phyloP scores from a whole-genome alignment of 2,113 vertebrate species.

The Sisor rabdophorus region DNA sequence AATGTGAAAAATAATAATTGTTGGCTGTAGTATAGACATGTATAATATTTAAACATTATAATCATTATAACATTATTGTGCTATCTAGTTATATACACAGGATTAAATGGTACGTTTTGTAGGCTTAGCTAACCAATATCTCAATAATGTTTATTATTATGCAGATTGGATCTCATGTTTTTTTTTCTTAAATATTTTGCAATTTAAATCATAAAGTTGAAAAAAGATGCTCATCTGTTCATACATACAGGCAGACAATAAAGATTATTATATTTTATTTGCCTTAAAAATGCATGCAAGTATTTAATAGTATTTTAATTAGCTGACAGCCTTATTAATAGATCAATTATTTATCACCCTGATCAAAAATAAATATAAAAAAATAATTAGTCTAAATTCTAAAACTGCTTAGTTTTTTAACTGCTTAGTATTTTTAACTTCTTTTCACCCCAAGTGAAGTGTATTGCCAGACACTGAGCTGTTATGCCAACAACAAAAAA shows the following conservation, averaged over 20 bases:
- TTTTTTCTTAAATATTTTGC: neutral
- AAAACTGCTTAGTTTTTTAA: too few relatives aligned
- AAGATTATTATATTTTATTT: neutral
- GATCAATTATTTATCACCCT: neutral
- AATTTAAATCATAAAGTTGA: neutral
- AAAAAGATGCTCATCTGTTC: neutral
- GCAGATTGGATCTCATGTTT: neutral
- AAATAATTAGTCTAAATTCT: too few relatives aligned
- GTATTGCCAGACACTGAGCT: too few relatives aligned
- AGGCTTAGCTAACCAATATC: neutral
- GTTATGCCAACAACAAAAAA: too few relatives aligned
- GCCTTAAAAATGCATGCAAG: neutral
- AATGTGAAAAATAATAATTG: neutral
- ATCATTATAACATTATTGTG: neutral
- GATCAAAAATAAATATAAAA: neutral
- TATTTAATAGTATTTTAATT: neutral
- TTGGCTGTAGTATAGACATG: neutral
- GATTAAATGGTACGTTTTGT: neutral
- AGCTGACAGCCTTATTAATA: neutral
- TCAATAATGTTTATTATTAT: neutral
- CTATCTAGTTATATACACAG: neutral
- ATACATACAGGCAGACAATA: neutral
- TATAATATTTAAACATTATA: neutral
- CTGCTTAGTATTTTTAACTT: too few relatives aligned
- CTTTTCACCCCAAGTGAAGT: too few relatives aligned